Evolutionary conservation across 2,113 vertebrate species (phyloP).

Genomic region (Bungarus multicinctus): DNA sequence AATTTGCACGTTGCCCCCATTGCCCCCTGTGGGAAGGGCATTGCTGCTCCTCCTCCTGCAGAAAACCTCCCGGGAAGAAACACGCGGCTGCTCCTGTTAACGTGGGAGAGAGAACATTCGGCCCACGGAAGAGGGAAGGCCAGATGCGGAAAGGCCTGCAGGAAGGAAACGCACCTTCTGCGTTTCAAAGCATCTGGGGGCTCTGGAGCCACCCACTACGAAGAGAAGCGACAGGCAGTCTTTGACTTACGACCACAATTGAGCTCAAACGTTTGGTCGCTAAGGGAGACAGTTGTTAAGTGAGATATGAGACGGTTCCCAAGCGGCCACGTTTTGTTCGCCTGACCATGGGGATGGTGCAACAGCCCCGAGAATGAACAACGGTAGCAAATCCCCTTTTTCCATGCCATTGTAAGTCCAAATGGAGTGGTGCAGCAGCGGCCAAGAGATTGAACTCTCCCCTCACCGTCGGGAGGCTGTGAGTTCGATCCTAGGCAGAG

Average conservation of each 20-base stretch:
- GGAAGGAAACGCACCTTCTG: too few relatives aligned
- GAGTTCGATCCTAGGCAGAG: too few relatives aligned
- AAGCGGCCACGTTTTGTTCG: background rate
- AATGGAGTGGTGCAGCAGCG: too few relatives aligned
- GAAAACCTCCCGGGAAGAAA: background rate
- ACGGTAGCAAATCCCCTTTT: background rate
- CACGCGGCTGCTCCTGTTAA: constrained; percentile 20
- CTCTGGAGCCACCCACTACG: background rate
- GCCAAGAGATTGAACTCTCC: too few relatives aligned
- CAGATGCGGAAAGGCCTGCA: constrained; percentile 36
- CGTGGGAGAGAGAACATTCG: constrained; percentile 12
- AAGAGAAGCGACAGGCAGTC: background rate
- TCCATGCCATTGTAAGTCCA: too few relatives aligned
- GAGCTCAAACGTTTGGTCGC: too few relatives aligned
- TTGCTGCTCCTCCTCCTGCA: too few relatives aligned
- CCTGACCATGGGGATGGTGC: background rate
- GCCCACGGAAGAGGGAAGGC: constrained; percentile 44
- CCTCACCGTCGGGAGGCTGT: too few relatives aligned
- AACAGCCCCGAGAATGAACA: background rate
- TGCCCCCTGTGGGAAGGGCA: background rate
- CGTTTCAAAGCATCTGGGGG: background rate
- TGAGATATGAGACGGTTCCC: background rate
- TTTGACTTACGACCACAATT: too few relatives aligned
- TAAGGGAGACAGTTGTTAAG: too few relatives aligned
- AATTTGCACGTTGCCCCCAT: background rate